Conservation (phyloP, 2,888 invertebrate genomes). For the Crossocerus cetratus region DNA sequence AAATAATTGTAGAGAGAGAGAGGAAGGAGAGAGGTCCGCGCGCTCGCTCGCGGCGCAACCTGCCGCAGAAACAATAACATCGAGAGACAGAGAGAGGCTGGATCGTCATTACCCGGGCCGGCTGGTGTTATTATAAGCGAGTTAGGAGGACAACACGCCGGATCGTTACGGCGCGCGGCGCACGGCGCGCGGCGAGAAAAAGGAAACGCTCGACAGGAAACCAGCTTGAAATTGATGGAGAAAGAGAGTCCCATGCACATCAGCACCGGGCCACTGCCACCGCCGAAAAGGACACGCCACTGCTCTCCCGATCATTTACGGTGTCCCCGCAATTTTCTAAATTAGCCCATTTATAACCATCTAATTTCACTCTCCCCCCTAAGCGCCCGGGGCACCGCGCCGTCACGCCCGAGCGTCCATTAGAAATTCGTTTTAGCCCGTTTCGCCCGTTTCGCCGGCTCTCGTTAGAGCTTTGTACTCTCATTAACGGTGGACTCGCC, state of each 20-base stretch:
- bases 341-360: conserved; percentile 21
- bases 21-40: conserved; percentile 16
- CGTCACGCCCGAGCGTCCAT: conserved; percentile 2
- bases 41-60: conserved; percentile 46
- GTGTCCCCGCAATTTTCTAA: conserved; percentile 22
- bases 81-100: conserved; percentile 40
- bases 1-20: conserved; percentile 66
- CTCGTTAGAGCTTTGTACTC: neutral
- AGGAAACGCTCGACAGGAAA: conserved; percentile 43
- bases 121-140: conserved; percentile 70
- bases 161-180: conserved; percentile 46
- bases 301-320: conserved; percentile 10
- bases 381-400: neutral
- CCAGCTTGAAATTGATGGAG: conserved; percentile 46
- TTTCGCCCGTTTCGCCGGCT: neutral
- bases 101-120: conserved; percentile 64
- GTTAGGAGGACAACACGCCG: conserved; percentile 60
- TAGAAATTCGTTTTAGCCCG: conserved; percentile 1
- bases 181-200: conserved; percentile 27
- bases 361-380: neutral
- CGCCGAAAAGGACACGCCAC: conserved; percentile 14
- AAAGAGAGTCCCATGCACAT: neutral
- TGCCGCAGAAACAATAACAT: conserved; percentile 69
- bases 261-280: conserved; percentile 4
- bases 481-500: neutral